Evolutionary conservation across 2,113 vertebrate species (phyloP).

Genomic region (Peromyscus maniculatus): DNA sequence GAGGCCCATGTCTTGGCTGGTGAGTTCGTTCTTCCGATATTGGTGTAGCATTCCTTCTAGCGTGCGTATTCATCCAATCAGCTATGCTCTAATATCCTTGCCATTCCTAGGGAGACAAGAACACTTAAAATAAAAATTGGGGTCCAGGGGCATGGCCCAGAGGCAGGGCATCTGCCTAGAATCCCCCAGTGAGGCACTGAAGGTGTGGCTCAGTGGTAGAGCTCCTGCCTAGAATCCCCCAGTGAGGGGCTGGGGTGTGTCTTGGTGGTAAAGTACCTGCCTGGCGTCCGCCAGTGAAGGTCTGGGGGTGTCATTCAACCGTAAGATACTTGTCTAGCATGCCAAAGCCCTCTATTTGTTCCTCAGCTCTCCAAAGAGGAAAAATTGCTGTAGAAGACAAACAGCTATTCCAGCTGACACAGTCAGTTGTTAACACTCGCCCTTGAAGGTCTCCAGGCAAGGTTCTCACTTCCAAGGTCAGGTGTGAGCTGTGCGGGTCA

Average conservation of each 20-base stretch:
- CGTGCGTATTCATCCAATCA: neutral
- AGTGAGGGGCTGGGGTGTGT: neutral
- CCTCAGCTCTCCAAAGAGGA: neutral
- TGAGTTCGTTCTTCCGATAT: accelerated
- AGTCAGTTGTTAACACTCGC: neutral
- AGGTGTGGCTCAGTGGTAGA: neutral
- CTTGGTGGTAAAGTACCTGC: neutral
- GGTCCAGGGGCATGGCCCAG: neutral
- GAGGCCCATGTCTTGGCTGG: neutral
- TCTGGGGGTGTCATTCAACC: neutral
- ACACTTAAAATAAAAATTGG: neutral
- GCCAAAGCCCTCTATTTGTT: neutral
- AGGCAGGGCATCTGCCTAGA: neutral
- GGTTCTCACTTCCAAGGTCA: neutral
- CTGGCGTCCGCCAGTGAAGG: neutral
- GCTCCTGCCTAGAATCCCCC: neutral
- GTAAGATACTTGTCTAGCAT: neutral
- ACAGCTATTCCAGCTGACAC: neutral
- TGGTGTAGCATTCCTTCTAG: neutral
- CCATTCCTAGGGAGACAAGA: neutral
- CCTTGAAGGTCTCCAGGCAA: neutral
- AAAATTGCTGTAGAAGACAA: neutral
- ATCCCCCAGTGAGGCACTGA: neutral
- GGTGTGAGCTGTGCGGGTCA: neutral
- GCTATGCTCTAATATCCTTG: neutral